Evolutionary conservation across 2,888 invertebrate species (phyloP).

Genomic region (Pteria penguin): DNA sequence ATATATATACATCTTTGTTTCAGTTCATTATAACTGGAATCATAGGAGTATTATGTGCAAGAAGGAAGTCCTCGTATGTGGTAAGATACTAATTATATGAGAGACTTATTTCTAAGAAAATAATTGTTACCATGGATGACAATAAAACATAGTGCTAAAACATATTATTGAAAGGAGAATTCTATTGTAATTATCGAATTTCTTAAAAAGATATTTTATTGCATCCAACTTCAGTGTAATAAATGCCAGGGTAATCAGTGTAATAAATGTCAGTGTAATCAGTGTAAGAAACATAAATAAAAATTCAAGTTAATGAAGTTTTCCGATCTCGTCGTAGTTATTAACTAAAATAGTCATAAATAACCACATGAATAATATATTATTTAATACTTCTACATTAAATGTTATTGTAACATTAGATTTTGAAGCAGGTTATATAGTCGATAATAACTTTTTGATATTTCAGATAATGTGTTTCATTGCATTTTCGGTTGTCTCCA

Average conservation of each 20-base stretch:
- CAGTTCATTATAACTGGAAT: conserved; percentile 79
- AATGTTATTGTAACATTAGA: no score
- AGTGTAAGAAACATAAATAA: not conserved
- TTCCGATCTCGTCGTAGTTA: not conserved
- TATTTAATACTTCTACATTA: no score
- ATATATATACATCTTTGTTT: no score
- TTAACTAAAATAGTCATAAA: no score
- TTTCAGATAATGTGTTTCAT: conserved; percentile 81
- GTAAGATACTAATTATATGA: conserved; percentile 63
- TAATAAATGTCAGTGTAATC: not conserved
- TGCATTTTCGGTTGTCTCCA: conserved; percentile 79
- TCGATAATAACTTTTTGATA: conserved; percentile 33
- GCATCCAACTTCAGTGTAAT: not conserved
- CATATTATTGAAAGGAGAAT: no score
- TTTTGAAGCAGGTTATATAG: no score
- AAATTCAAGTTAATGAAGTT: not conserved
- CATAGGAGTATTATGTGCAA: conserved; percentile 76
- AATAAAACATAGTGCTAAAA: no score
- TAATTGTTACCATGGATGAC: no score
- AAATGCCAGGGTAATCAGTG: not conserved
- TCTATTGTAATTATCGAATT: no score
- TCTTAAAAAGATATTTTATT: no score
- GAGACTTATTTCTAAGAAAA: not conserved
- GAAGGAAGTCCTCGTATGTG: conserved; percentile 78
- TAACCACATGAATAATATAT: no score